Base-by-base conservation (phyloP, 2,113 vertebrate genomes). In the Pao palembangensis region DNA sequence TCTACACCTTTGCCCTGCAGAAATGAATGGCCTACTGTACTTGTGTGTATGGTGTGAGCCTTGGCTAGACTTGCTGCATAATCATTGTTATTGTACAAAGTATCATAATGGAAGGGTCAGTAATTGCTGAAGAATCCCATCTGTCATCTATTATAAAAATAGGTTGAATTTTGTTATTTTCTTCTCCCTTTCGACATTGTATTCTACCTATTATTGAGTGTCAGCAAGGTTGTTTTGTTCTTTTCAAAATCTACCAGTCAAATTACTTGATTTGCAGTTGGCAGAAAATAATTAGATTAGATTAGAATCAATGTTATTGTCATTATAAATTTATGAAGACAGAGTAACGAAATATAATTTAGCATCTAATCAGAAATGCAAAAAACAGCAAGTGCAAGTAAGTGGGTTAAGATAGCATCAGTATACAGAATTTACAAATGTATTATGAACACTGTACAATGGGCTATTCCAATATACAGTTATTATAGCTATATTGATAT, bases 41-140 rank as follows among this genome's bases (percentile, higher is more conserved):
- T 58, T 18, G 41, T 56, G 17, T 21, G 55, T 58, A 50, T 48
- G 64, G 23, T 46, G 48, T 20, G 16, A 62, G 49, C 21, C 14
- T n/a, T 11, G 18, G 53, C 13, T 8, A 44, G 46, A 46, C n/a
- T 19, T 46, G 18, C 54, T 13, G 43, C 25, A 3, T 58, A 28
- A 49, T 18, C 19, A 18, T 64, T 42, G 59, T 77, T 69, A 62
- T 59, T 60, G 17, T 28, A 7, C 63, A 17, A 51, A 56, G 48
- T 46, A 43, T 34, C 46, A 58, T 67, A 28, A 71, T 69, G 41
- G 51, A 41, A 42, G 58, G 50, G 34, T 52, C 13, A 55, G 41
- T 34, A 8, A 61, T 1, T 48, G 6, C 12, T 55, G 50, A 51
- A 47, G 13, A 56, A 63, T 59, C 44, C 28, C 23, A 63, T 57